phyloP scores from a whole-genome alignment of 1,140 invertebrate genomes.

The Homalodisca vitripennis region DNA sequence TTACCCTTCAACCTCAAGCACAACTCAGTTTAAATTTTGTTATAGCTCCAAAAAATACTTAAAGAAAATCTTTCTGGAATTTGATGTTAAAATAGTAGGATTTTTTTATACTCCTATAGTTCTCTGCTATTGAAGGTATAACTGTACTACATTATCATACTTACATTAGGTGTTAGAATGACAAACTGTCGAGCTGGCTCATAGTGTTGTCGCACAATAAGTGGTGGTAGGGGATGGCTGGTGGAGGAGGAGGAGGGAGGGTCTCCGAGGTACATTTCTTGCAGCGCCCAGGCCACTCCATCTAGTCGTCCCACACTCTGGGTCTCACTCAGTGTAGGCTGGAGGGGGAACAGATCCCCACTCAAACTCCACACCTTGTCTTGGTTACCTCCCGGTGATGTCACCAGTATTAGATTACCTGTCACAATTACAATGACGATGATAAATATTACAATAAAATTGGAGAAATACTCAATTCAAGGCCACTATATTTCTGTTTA shows the following conservation, averaged over 20 bases:
- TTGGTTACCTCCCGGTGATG: conserved; percentile 56
- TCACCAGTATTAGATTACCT: conserved; percentile 69
- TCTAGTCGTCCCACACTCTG: conserved; percentile 76
- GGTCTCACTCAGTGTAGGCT: conserved; percentile 65
- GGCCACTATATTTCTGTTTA: too few relatives aligned
- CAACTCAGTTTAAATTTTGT: too few relatives aligned
- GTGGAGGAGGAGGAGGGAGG: not conserved
- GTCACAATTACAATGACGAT: too few relatives aligned
- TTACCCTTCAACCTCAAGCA: too few relatives aligned
- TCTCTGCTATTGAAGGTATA: too few relatives aligned
- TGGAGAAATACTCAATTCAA: too few relatives aligned
- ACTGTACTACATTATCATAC: too few relatives aligned
- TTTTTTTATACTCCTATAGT: too few relatives aligned
- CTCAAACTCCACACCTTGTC: conserved; percentile 72
- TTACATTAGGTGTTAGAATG: conserved; percentile 77
- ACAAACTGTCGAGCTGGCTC: conserved; percentile 75
- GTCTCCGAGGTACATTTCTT: conserved; percentile 53
- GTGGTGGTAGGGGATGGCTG: conserved; percentile 31
- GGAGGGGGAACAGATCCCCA: conserved; percentile 64
- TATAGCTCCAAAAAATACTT: too few relatives aligned
- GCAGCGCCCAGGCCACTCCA: conserved; percentile 80
- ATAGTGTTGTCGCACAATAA: conserved; percentile 60
- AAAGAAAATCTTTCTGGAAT: too few relatives aligned
- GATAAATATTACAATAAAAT: too few relatives aligned
- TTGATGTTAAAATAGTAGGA: too few relatives aligned